Evolutionary conservation across 2,113 vertebrate species (phyloP), one percentile per base, ranked within the genome.

Genomic region (Mastomys natalensis): DNA sequence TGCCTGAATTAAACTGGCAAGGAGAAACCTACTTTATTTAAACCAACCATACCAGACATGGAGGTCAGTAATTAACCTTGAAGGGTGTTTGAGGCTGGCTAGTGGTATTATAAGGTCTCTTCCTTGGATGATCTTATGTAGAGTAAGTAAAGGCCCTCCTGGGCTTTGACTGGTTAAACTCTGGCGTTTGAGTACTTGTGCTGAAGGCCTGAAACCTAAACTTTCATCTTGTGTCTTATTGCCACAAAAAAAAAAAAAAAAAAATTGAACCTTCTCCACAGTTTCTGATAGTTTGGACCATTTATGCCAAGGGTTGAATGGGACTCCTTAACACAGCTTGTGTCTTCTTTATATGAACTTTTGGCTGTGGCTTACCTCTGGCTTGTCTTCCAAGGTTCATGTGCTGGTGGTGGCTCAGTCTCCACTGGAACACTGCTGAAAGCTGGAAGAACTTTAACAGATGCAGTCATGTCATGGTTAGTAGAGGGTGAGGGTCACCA

Each of bases 231-330:
- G 0, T 68, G 60, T 92, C 15, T 45, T 78, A 3, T 53, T 5
- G 22, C 48, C 40, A 68, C 15, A 40, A 51, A 11, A 51, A 51
- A 51, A 1, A 51, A 68, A 11, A 40, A 51, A 11, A 51, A 51
- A 51, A 1, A 51, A 11, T 40, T 84, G 77, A 37, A 29, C 5
- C 45, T 86, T 77, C 77, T 88, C 94, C 76, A 93, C 94, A 73
- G 31, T 74, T 77, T n/a, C 43, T 0, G 5, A 64, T 64, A 60
- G 17, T 97, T 60, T 22, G 68, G 53, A 87, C 19, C n/a, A 26
- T 78, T 40, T 72, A 15, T 5, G 24, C 58, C 76, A 95, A 55
- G 19, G n/a, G 17, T 58, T 64, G n/a, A 86, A 51, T 76, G 45
- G 34, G 48, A 29, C 31, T 58, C 60, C 0, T 26, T 48, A 40